Evolutionary conservation across 2,888 invertebrate species (phyloP).

Genomic region (Netelia virgata): DNA sequence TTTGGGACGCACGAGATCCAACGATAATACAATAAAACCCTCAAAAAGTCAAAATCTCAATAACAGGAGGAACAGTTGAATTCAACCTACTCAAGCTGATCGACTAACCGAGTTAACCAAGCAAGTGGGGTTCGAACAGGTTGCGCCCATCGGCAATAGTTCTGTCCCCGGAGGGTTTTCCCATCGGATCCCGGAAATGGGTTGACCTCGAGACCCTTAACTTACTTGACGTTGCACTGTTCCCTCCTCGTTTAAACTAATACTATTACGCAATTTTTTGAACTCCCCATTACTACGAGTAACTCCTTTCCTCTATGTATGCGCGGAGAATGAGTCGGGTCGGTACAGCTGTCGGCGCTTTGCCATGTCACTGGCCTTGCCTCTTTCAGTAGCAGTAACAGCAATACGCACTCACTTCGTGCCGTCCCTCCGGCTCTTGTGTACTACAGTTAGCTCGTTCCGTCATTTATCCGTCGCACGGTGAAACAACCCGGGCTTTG

Average conservation of each 20-base stretch:
- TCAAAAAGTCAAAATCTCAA: too few species aligned
- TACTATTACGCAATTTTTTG: slow-evolving; percentile 30
- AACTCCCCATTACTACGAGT: slow-evolving; percentile 53
- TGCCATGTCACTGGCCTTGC: slow-evolving; percentile 74
- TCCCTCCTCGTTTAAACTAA: neutral
- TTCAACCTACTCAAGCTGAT: too few species aligned
- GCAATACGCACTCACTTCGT: slow-evolving; percentile 45
- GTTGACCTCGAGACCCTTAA: too few species aligned
- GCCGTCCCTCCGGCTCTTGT: slow-evolving; percentile 15
- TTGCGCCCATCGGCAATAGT: too few species aligned
- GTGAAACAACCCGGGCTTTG: slow-evolving; percentile 15
- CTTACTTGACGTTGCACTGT: too few species aligned
- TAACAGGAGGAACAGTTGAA: too few species aligned
- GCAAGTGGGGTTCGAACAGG: too few species aligned
- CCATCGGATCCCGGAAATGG: too few species aligned
- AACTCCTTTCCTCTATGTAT: slow-evolving; percentile 12
- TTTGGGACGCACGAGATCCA: too few species aligned
- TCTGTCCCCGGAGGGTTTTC: too few species aligned
- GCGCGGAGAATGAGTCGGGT: neutral
- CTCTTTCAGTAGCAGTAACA: slow-evolving; percentile 64
- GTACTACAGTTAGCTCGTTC: slow-evolving; percentile 57
- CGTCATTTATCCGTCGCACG: slow-evolving; percentile 42
- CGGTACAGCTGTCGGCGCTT: slow-evolving; percentile 74
- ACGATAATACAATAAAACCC: too few species aligned
- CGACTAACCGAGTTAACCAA: too few species aligned